Base-by-base conservation (phyloP, 1,140 invertebrate genomes). In the Zaprionus tsacasi region DNA sequence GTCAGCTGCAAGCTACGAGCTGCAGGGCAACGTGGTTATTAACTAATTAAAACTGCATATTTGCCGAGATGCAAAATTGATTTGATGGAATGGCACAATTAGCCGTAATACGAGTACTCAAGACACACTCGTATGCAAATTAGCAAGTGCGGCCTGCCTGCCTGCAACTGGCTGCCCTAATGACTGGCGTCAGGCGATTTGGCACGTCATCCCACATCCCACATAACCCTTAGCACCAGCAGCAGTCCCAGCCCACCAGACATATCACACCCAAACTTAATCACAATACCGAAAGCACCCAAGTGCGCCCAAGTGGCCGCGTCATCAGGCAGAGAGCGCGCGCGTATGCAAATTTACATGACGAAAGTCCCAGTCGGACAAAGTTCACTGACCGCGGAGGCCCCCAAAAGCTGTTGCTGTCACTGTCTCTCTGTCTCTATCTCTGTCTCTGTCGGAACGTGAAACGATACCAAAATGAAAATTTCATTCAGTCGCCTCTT, bases 41-140 rank as follows among this genome's bases (percentile, higher is more conserved):
- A 89, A 81, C 86, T 88, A 89, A 88, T 88, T 89, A 88, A 88
- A 88, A 63, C 78, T 90, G 85, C 85, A 88, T 88, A 88, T 83
- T 89, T 88, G 43, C 68, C 73, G 50, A 88, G 83, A 87, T 87
- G 68, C 68, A 50, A 76, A 85, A 89, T 76, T 73, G 81, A 88
- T 81, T 88, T 76, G 76, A 60, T 54, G 45, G 25, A 76, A 78
- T 55, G 50, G 36, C 43, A 61, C 79, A 75, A 77, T 66, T 54
- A 67, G 60, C 58, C 58, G 50, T 73, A 55, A 50, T 81, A 63
- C 66, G 33, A 70, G 35, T 56, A 38, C 57, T 61, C 27, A 60
- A 59, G 66, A 45, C 15, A 69, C 66, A 8, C 33, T 30, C 25
- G 48, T n/a, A 67, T 68, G 13, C 15, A 25, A 58, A 38, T 36